A percentile compares a stretch with the other conserved stretches of the same genome.
These are phyloP conservation scores for Oreotrochilus melanogaster DNA, from an alignment of 2,113 vertebrate genomes.

Conservation along the genomic window DNA sequence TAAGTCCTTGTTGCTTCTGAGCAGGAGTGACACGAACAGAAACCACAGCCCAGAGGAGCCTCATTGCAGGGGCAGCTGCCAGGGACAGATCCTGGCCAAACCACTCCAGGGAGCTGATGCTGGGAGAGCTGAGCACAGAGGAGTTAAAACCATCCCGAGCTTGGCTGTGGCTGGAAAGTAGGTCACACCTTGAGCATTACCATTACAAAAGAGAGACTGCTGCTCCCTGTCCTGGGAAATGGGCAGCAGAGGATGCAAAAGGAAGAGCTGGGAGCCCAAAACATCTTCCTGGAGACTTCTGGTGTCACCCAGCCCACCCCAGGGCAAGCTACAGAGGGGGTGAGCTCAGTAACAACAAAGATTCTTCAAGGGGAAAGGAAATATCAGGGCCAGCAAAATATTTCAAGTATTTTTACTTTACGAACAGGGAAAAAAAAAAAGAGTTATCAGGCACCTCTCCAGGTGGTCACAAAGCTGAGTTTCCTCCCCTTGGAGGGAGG, in stretches of 20 bases:
- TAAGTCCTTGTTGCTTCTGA: neutral
- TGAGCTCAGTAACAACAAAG: neutral
- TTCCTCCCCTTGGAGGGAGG: too few relatives aligned
- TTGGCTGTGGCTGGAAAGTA: neutral
- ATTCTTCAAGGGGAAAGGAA: neutral
- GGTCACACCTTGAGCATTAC: slow-evolving; percentile 25
- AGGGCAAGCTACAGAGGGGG: rapidly evolving
- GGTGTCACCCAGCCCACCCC: neutral
- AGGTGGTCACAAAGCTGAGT: too few relatives aligned
- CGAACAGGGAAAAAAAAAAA: neutral
- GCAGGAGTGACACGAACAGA: neutral
- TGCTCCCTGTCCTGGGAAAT: neutral
- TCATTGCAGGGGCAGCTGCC: neutral
- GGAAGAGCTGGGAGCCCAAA: neutral
- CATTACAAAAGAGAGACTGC: neutral
- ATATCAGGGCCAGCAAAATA: neutral
- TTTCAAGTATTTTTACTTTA: neutral
- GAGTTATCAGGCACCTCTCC: too few relatives aligned
- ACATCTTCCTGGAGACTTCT: neutral
- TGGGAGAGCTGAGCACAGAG: neutral
- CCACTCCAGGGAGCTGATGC: neutral
- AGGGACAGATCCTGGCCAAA: neutral
- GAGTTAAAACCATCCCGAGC: slow-evolving; percentile 17
- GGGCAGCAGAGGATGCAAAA: neutral
- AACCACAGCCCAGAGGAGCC: neutral